A percentile compares a stretch with the other conserved stretches of the same genome.
Conservation (phyloP, 2,113 vertebrate genomes). For the Collichthys lucidus region DNA sequence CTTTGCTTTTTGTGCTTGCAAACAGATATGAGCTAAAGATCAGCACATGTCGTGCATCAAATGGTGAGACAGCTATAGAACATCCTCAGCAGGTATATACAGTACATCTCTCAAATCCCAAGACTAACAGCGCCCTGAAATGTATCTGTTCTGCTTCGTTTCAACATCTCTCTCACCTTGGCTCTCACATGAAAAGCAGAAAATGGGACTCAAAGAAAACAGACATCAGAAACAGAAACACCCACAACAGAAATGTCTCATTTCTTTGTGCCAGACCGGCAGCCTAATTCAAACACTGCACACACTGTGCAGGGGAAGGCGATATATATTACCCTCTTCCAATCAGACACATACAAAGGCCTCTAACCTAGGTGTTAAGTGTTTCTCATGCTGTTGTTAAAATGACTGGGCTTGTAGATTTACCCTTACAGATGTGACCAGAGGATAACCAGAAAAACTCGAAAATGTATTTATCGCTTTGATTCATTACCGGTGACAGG, state of each 20-base stretch:
- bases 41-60: slow-evolving; percentile 4
- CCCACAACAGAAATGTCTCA: slow-evolving; percentile 3
- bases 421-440: not conserved
- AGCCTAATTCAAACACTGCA: slow-evolving; percentile 31
- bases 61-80: slow-evolving; percentile 5
- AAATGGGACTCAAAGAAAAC: slow-evolving; percentile 13
- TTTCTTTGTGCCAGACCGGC: slow-evolving; percentile 21
- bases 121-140: slow-evolving; percentile 23
- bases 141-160: slow-evolving; percentile 25
- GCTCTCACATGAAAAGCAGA: slow-evolving; percentile 15
- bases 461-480: too few relatives aligned
- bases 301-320: slow-evolving; percentile 15
- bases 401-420: not conserved
- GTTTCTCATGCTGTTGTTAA: not conserved
- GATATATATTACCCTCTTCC: slow-evolving; percentile 15
- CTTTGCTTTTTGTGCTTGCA: slow-evolving; percentile 32
- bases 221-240: slow-evolving; percentile 44
- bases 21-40: slow-evolving; percentile 28
- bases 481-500: too few relatives aligned
- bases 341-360: slow-evolving; percentile 1
- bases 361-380: not conserved
- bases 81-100: not conserved
- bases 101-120: slow-evolving; percentile 15
- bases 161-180: slow-evolving; percentile 29
- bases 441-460: not conserved